Evolutionary conservation across 2,797 vertebrate species (phyloP).

Genomic region (Psittacula echo): DNA sequence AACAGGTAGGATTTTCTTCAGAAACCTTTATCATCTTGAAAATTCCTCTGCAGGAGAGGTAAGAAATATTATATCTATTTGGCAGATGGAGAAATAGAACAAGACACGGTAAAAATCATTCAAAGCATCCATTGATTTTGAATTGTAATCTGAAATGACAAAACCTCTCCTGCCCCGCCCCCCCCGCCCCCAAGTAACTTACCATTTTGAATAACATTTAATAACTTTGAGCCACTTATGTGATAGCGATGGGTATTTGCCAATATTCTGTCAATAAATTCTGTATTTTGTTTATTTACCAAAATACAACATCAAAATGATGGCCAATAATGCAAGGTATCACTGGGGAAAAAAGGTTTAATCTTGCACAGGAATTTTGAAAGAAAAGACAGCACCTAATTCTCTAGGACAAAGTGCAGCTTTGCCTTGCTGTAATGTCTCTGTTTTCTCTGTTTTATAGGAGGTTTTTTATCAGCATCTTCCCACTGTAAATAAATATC

Average conservation of each 20-base stretch:
- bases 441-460: background rate
- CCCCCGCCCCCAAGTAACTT: background rate
- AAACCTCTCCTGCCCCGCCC: background rate
- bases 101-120: background rate
- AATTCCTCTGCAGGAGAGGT: background rate
- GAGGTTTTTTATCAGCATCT: background rate
- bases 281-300: background rate
- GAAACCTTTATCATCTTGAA: background rate
- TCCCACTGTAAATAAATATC: background rate
- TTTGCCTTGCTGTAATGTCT: background rate
- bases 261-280: background rate
- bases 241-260: background rate
- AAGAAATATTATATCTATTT: background rate
- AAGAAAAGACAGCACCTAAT: background rate
- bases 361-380: background rate
- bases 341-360: background rate
- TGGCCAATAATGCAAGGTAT: background rate
- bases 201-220: background rate
- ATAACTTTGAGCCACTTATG: background rate
- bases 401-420: background rate
- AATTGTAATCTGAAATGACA: background rate
- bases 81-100: background rate
- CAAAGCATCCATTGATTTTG: background rate
- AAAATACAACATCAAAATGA: background rate
- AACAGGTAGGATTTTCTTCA: background rate